Evolutionary conservation across 2,113 vertebrate genomes (phyloP).

Genomic region (Pangasianodon hypophthalmus): DNA sequence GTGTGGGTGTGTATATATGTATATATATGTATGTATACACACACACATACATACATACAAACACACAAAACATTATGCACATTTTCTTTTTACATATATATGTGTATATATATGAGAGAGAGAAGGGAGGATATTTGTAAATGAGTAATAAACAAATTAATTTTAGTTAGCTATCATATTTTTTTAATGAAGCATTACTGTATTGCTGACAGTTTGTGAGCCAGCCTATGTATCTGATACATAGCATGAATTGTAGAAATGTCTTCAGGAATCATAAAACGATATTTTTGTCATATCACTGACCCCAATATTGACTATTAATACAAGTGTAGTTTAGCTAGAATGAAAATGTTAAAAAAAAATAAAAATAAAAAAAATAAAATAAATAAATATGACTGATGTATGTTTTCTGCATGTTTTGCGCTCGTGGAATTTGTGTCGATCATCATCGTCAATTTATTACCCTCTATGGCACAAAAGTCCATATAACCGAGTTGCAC

Average conservation of each 20-base stretch:
- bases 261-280: neutral
- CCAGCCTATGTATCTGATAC: neutral
- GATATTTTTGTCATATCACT: neutral
- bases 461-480: constrained; percentile 15
- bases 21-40: no score
- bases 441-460: constrained; percentile 23
- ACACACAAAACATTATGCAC: no score
- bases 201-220: no score
- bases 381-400: constrained; percentile 17
- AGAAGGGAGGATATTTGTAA: no score
- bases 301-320: neutral
- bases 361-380: neutral
- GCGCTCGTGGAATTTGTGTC: constrained; percentile 17
- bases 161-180: no score
- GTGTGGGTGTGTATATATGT: no score
- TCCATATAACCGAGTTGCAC: constrained; percentile 11
- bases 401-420: constrained; percentile 20
- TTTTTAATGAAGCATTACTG: neutral
- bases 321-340: neutral
- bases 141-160: neutral
- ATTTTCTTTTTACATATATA: no score
- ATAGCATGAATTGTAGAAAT: neutral
- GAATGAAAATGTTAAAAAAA: neutral
- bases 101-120: no score
- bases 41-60: no score